phyloP scores from a whole-genome alignment of 1,140 invertebrate species.

The Drosophila equinoxialis region DNA sequence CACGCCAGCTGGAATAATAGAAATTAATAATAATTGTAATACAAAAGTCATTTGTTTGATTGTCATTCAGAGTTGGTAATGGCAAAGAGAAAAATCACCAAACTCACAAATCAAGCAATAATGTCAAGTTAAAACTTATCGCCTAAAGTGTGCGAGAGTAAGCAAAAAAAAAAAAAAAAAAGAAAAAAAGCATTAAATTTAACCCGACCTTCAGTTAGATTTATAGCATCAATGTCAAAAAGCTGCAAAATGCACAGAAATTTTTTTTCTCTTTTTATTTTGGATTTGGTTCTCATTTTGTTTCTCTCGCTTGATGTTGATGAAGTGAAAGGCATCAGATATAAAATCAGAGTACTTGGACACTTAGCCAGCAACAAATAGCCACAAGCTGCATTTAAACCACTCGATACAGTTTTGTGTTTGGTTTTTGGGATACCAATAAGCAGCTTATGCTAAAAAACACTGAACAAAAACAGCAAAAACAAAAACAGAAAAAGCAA shows the following conservation, averaged over 20 bases:
- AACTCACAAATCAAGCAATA: background rate
- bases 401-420: conserved; percentile 51
- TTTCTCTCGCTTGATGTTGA: background rate
- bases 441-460: conserved; percentile 63
- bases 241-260: conserved; percentile 35
- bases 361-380: conserved; percentile 28
- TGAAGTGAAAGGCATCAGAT: conserved; percentile 58
- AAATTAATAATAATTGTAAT: background rate
- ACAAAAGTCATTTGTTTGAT: background rate
- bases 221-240: conserved; percentile 35
- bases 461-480: conserved; percentile 2
- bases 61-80: background rate
- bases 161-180: no score
- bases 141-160: background rate
- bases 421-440: conserved; percentile 36
- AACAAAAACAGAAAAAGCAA: background rate
- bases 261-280: conserved; percentile 1
- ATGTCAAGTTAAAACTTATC: conserved; percentile 2
- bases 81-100: background rate
- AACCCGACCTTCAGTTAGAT: conserved; percentile 44
- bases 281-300: background rate
- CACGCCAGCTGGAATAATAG: background rate
- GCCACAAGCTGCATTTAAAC: conserved; percentile 31
- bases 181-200: conserved; percentile 22
- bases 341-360: conserved; percentile 29